Evolutionary conservation across 2,888 invertebrate species (phyloP).

Genomic region (Galeopsomyia nigrocyanea): DNA sequence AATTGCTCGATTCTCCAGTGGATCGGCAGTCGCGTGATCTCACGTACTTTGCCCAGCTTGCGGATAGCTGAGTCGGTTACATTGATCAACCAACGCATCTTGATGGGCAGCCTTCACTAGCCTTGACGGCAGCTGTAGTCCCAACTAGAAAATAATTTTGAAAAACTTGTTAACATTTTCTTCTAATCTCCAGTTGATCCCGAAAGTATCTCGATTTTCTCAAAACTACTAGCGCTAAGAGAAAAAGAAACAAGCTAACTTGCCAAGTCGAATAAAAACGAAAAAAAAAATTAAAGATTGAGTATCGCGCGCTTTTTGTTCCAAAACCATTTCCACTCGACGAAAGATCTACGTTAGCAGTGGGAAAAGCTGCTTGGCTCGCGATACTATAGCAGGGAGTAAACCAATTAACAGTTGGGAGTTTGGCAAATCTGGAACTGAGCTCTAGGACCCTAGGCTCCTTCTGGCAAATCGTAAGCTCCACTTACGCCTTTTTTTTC

Average conservation of each 20-base stretch:
- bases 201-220: no score
- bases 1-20: no score
- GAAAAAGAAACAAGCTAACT: no score
- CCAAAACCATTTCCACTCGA: slow-evolving; percentile 48
- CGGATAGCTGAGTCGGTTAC: slow-evolving; percentile 57
- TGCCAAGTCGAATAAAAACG: no score
- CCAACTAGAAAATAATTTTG: no score
- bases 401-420: slow-evolving; percentile 60
- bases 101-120: no score
- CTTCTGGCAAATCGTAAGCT: slow-evolving; percentile 56
- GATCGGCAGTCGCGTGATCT: slow-evolving; percentile 31
- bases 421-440: slow-evolving; percentile 58
- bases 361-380: slow-evolving; percentile 56
- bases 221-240: no score
- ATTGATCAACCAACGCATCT: no score
- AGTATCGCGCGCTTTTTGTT: slow-evolving; percentile 7
- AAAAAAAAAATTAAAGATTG: not conserved
- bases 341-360: slow-evolving; percentile 51
- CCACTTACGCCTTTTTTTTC: slow-evolving; percentile 23
- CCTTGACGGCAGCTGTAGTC: no score
- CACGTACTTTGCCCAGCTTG: slow-evolving; percentile 44
- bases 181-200: no score
- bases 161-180: no score
- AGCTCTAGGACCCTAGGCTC: slow-evolving; percentile 51
- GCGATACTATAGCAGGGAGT: slow-evolving; percentile 56